phyloP scores from a whole-genome alignment of 2,797 vertebrate genomes.

The Mormyrus proboscirostris region DNA sequence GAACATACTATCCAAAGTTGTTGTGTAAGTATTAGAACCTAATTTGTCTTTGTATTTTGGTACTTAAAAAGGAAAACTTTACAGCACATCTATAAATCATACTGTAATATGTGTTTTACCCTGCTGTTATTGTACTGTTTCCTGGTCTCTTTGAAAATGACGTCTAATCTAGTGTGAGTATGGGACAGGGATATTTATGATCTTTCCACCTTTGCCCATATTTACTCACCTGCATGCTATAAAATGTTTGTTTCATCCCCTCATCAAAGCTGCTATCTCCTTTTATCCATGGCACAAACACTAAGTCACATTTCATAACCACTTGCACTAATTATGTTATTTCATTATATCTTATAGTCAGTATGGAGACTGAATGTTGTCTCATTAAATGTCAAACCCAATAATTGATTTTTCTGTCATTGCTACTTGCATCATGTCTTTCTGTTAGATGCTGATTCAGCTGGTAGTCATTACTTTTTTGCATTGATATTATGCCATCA shows the following conservation, averaged over 20 bases:
- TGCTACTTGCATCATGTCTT: neutral
- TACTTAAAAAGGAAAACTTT: neutral
- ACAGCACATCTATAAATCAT: neutral
- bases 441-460: neutral
- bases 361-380: neutral
- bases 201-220: neutral
- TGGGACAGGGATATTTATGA: neutral
- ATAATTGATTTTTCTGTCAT: neutral
- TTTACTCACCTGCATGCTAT: neutral
- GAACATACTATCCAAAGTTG: slow-evolving; percentile 93
- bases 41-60: neutral
- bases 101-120: neutral
- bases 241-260: neutral
- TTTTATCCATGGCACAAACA: neutral
- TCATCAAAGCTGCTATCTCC: neutral
- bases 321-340: neutral
- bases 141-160: neutral
- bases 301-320: neutral
- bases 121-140: neutral
- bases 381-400: neutral
- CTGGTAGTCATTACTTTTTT: neutral
- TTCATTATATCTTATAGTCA: neutral
- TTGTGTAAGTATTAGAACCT: slow-evolving; percentile 76
- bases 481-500: neutral
- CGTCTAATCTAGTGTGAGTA: neutral